phyloP scores from a whole-genome alignment of 2,888 invertebrate species.

The Lithophane ornitopus region DNA sequence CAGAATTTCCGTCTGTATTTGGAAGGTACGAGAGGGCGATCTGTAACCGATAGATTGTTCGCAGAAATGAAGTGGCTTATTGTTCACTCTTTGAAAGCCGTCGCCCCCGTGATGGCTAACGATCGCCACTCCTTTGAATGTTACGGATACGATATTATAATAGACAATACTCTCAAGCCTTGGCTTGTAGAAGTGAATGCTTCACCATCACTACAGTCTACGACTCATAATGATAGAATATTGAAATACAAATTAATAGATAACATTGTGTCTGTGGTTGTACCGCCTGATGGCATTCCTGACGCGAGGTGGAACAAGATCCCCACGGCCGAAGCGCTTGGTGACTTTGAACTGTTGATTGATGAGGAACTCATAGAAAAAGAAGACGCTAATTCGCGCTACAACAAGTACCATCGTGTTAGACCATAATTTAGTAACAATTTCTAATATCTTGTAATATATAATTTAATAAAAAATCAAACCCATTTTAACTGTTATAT shows the following conservation, averaged over 20 bases:
- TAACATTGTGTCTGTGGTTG: constrained; percentile 97
- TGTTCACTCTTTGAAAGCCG: constrained; percentile 98
- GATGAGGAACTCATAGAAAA: constrained; percentile 95
- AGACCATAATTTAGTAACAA: constrained; percentile 46
- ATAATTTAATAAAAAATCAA: constrained; percentile 21
- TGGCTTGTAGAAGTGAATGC: constrained; percentile 99
- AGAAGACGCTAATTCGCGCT: constrained; percentile 88
- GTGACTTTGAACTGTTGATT: constrained; percentile 96
- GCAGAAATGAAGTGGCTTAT: constrained; percentile 97
- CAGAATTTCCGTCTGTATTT: constrained; percentile 97
- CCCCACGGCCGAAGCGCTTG: constrained; percentile 93
- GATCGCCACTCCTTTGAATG: constrained; percentile 98
- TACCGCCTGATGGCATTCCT: constrained; percentile 97
- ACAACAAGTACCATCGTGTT: constrained; percentile 74
- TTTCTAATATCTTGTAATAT: not conserved
- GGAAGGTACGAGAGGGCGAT: constrained; percentile 97
- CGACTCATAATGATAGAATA: constrained; percentile 98
- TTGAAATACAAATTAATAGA: constrained; percentile 98
- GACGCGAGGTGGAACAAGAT: constrained; percentile 97
- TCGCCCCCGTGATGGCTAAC: constrained; percentile 98
- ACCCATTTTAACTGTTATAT: constrained; percentile 21
- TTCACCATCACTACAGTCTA: constrained; percentile 98
- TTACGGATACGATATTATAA: constrained; percentile 99
- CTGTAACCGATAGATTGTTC: constrained; percentile 97
- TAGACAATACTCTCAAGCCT: constrained; percentile 97